Conservation (phyloP, 2,888 invertebrate genomes). For the Dugesia japonica region DNA sequence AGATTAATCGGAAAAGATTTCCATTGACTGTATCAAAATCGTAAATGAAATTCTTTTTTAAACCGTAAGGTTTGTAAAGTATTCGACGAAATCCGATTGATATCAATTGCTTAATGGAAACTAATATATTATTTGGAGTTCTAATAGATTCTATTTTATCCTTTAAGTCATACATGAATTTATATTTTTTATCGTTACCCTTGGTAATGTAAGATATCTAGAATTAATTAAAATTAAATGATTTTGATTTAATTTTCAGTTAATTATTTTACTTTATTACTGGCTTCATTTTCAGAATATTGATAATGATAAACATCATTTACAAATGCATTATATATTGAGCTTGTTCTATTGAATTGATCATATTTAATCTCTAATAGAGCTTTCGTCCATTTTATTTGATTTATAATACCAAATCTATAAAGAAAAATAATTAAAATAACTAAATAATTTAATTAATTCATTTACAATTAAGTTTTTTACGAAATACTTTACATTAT, state of each 20-base stretch:
- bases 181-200: background rate
- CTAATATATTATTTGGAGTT: background rate
- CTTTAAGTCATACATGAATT: background rate
- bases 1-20: constrained; percentile 1
- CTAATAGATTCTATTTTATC: background rate
- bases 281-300: background rate
- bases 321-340: background rate
- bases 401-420: background rate
- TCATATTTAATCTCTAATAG: background rate
- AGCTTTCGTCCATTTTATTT: background rate
- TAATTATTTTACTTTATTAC: background rate
- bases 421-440: background rate
- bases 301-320: background rate
- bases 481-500: too few relatives aligned
- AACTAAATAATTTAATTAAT: background rate
- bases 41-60: background rate
- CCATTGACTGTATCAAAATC: background rate
- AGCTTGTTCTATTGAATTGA: background rate
- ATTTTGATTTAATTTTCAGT: background rate
- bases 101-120: background rate
- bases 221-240: background rate
- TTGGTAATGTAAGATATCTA: background rate
- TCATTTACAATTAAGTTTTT: too few relatives aligned
- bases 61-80: background rate
- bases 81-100: constrained; percentile 12